phyloP scores from a whole-genome alignment of 53 echinoderm and acorn worm genomes.

The Patiria pectinifera region DNA sequence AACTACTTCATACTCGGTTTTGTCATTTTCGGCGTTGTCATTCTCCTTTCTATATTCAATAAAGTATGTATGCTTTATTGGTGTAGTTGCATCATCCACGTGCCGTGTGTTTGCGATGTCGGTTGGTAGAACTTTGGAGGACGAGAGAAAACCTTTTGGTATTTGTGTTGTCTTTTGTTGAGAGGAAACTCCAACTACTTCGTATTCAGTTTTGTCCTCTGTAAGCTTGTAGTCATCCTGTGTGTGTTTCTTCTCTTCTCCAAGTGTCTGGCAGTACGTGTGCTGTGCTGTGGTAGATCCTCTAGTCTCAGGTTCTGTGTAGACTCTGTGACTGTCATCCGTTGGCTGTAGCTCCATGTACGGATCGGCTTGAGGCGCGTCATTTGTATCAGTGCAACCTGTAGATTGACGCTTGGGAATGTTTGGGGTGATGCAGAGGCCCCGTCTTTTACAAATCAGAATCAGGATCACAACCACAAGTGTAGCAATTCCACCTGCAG shows the following conservation, averaged over 20 bases:
- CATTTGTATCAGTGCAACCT: not conserved
- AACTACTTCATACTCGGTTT: no score
- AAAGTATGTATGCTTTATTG: no score
- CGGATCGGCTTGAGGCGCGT: slow-evolving; percentile 3
- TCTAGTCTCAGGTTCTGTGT: not conserved
- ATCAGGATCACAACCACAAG: not conserved
- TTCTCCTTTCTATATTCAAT: no score
- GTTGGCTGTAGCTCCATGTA: slow-evolving; percentile 39
- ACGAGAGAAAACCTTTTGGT: no score
- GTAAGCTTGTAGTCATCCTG: not conserved
- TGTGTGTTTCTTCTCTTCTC: not conserved
- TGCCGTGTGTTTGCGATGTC: no score
- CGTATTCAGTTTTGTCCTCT: not conserved
- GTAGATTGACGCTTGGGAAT: no score
- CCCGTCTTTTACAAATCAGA: not conserved
- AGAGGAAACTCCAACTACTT: not conserved
- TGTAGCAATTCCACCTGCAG: not conserved
- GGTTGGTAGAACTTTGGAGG: no score
- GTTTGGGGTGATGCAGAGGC: no score
- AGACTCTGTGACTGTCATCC: slow-evolving; percentile 1
- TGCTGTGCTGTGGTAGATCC: not conserved
- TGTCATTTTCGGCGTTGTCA: no score
- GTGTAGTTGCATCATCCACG: no score
- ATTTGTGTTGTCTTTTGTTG: not conserved
- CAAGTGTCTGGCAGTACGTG: slow-evolving; percentile 4